Conservation (phyloP, 2,888 invertebrate genomes). For the Poecilus cupreus region DNA sequence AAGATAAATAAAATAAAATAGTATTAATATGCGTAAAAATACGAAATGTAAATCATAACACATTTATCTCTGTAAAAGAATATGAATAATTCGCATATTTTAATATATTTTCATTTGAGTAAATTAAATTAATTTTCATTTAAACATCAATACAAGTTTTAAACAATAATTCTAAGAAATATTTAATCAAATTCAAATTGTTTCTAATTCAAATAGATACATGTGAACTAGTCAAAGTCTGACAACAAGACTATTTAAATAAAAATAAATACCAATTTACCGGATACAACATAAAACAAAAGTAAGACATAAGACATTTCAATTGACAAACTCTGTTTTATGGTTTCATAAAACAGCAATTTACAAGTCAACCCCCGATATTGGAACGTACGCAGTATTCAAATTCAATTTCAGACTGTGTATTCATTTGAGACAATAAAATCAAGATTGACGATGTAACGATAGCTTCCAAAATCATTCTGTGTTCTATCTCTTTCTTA, state of each 20-base stretch:
- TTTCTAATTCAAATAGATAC: background rate
- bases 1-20: no score
- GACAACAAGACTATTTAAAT: constrained; percentile 11
- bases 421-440: constrained; percentile 44
- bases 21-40: no score
- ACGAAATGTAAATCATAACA: no score
- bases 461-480: constrained; percentile 23
- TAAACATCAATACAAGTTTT: no score
- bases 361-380: constrained; percentile 41
- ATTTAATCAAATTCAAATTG: no score
- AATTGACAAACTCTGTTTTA: constrained; percentile 32
- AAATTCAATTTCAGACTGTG: constrained; percentile 35
- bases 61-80: no score
- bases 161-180: background rate
- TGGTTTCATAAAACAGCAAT: constrained; percentile 46
- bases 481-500: constrained; percentile 68
- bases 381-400: constrained; percentile 33
- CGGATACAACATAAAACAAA: background rate
- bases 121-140: no score
- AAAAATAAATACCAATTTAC: constrained; percentile 16
- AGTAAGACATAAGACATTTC: background rate
- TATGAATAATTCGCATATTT: no score
- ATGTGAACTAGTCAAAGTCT: background rate
- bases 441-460: constrained; percentile 48
- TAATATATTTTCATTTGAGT: no score